phyloP scores from a whole-genome alignment of 2,888 invertebrate species.

The Tortrix viridana region DNA sequence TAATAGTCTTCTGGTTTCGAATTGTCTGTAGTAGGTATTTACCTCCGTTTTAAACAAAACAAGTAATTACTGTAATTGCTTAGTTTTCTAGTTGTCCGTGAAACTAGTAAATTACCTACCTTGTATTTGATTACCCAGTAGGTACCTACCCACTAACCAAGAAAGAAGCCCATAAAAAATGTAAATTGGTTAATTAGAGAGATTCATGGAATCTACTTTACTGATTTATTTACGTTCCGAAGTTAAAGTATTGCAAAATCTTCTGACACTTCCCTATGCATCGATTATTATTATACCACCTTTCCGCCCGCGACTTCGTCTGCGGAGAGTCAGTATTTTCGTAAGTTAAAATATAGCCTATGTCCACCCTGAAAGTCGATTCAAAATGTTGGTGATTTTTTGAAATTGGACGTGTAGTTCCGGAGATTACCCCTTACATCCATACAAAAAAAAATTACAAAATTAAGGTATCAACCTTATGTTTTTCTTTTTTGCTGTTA shows the following conservation, averaged over 20 bases:
- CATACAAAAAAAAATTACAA: too few species aligned
- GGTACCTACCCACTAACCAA: slow-evolving; percentile 15
- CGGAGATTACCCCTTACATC: too few species aligned
- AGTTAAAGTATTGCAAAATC: background rate
- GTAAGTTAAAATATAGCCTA: too few species aligned
- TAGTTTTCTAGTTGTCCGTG: slow-evolving; percentile 46
- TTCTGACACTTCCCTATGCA: too few species aligned
- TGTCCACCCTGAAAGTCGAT: too few species aligned
- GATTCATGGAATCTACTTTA: background rate
- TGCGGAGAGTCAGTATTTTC: too few species aligned
- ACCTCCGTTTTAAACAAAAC: slow-evolving; percentile 42
- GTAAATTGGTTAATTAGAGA: slow-evolving; percentile 3
- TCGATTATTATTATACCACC: too few species aligned
- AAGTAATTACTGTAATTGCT: slow-evolving; percentile 47
- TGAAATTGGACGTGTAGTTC: too few species aligned
- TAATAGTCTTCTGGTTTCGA: slow-evolving; percentile 10
- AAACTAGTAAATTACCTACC: slow-evolving; percentile 42
- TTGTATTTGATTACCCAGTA: slow-evolving; percentile 27
- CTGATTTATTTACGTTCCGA: background rate
- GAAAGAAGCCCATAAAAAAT: slow-evolving; percentile 13
- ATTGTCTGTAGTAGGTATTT: slow-evolving; percentile 12
- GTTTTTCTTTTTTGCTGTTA: too few species aligned
- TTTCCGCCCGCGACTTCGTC: too few species aligned
- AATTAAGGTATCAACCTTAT: too few species aligned
- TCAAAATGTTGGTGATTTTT: too few species aligned